Evolutionary conservation across 2,888 invertebrate species (phyloP).

Genomic region (Lydus trimaculatus): DNA sequence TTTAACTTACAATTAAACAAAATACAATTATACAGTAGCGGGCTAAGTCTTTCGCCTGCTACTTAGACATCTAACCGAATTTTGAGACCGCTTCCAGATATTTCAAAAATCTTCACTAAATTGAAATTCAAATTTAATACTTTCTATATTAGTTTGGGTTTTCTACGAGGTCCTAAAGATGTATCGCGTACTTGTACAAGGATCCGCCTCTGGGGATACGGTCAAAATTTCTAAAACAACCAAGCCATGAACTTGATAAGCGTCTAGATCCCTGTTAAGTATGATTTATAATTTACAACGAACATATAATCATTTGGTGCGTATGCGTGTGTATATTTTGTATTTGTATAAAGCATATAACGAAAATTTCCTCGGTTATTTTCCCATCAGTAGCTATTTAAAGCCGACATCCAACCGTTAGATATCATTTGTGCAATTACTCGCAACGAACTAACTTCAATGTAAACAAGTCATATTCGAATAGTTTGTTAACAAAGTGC

Average conservation of each 20-base stretch:
- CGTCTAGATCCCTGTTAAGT: no score
- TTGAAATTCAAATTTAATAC: no score
- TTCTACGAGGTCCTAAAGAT: no score
- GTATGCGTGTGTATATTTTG: background rate
- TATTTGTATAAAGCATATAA: background rate
- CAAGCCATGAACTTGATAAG: background rate
- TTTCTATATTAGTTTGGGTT: no score
- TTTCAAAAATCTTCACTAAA: no score
- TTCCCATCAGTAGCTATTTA: constrained; percentile 31
- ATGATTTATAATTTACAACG: no score
- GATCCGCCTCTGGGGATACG: background rate
- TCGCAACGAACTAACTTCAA: constrained; percentile 9
- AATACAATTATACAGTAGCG: no score
- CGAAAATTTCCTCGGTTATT: constrained; percentile 28
- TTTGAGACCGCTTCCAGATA: no score
- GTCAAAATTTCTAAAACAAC: background rate
- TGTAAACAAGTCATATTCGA: constrained; percentile 5
- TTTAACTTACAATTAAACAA: no score
- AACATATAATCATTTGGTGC: constrained; percentile 12
- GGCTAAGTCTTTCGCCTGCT: no score
- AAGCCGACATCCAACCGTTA: constrained; percentile 18
- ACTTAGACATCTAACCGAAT: no score
- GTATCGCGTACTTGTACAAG: no score
- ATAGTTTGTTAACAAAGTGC: constrained; percentile 3
- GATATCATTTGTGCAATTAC: constrained; percentile 24